Evolutionary conservation across 2,888 invertebrate genomes (phyloP).

Genomic region (Nymphalis polychloros): DNA sequence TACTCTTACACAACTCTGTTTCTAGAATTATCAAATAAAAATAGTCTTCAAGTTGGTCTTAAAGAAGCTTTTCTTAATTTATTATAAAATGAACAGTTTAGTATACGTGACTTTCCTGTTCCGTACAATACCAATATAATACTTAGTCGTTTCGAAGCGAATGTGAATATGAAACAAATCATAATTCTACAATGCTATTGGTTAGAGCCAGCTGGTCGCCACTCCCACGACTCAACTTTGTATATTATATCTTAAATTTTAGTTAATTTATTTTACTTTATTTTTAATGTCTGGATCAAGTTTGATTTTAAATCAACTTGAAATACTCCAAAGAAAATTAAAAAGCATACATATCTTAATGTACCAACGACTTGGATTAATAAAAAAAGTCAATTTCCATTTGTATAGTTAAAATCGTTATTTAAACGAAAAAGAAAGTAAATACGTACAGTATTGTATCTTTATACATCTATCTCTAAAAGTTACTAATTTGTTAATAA

Average conservation of each 20-base stretch:
- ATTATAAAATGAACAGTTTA: neutral
- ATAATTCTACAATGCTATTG: conserved; percentile 8
- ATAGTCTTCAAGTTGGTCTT: conserved; percentile 4
- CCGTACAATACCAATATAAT: neutral
- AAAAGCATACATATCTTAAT: too few relatives aligned
- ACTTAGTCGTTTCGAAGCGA: neutral
- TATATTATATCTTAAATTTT: neutral
- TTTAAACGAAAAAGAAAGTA: too few relatives aligned
- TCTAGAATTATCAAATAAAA: neutral
- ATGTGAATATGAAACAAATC: conserved; percentile 9
- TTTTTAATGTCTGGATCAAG: conserved; percentile 10
- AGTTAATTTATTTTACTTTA: neutral
- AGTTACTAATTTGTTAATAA: too few relatives aligned
- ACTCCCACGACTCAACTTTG: conserved; percentile 10
- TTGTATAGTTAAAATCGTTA: too few relatives aligned
- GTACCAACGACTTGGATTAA: too few relatives aligned
- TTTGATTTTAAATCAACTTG: neutral
- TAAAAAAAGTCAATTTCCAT: too few relatives aligned
- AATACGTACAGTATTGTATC: too few relatives aligned
- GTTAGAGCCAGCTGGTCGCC: conserved; percentile 10
- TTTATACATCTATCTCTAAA: too few relatives aligned
- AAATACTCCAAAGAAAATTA: neutral
- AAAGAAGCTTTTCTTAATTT: neutral
- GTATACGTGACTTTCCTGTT: neutral
- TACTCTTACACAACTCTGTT: neutral